phyloP scores from a whole-genome alignment of 2,888 invertebrate genomes.

The Trisateles emortualis region DNA sequence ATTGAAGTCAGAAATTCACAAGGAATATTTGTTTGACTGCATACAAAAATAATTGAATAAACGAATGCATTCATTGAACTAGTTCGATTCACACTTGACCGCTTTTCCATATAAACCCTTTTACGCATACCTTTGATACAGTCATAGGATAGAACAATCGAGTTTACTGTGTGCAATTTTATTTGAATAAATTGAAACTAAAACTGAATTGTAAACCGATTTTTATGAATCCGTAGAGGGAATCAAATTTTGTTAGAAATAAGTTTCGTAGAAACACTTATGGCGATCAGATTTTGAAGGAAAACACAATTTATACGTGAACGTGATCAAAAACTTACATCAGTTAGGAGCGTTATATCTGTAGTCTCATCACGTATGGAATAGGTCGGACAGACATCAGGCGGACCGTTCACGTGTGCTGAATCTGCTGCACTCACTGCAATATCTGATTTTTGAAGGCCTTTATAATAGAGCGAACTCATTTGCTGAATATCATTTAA shows the following conservation, averaged over 20 bases:
- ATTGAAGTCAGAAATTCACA: no score
- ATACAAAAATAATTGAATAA: not conserved
- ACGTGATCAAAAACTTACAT: constrained; percentile 61
- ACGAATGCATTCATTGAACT: not conserved
- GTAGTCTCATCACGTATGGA: constrained; percentile 66
- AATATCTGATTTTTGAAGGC: constrained; percentile 49
- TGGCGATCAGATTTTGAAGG: constrained; percentile 53
- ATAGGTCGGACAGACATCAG: constrained; percentile 63
- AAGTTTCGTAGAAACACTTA: constrained; percentile 48
- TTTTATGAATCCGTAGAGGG: constrained; percentile 28
- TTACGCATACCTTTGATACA: constrained; percentile 5
- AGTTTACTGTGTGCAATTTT: constrained; percentile 1
- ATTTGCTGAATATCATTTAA: not conserved
- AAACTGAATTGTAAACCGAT: constrained; percentile 24
- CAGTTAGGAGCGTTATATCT: constrained; percentile 47
- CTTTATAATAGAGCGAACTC: not conserved
- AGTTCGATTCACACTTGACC: constrained; percentile 1
- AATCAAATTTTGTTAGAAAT: constrained; percentile 42
- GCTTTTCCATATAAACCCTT: constrained; percentile 19
- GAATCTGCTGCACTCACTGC: constrained; percentile 59
- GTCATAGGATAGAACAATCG: not conserved
- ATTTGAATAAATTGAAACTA: constrained; percentile 28
- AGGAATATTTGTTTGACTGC: not conserved
- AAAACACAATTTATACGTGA: constrained; percentile 62
- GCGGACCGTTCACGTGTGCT: constrained; percentile 55